Percentiles rank a stretch among this genome's conserved stretches.
Conservation (phyloP, 2,888 invertebrate species). For the Lepas anatifera region DNA sequence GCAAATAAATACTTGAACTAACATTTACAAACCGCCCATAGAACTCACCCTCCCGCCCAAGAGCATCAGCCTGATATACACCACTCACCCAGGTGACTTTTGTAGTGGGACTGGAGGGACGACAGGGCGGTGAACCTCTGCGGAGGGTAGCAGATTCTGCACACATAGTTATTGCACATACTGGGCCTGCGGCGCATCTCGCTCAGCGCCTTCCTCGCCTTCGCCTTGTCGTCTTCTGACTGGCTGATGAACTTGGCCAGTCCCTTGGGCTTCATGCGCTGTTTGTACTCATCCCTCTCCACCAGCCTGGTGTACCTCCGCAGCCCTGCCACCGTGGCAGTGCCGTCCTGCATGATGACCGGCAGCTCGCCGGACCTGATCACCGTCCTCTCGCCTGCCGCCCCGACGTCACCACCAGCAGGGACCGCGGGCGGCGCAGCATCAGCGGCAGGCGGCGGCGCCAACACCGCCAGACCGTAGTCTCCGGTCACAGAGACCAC, state of each 20-base stretch:
- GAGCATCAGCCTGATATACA: too few relatives aligned
- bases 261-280: slow-evolving; percentile 35
- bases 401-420: too few relatives aligned
- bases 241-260: slow-evolving; percentile 40
- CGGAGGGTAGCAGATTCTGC: slow-evolving; percentile 43
- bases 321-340: background rate
- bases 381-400: too few relatives aligned
- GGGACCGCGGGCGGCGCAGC: slow-evolving; percentile 16
- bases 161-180: slow-evolving; percentile 35
- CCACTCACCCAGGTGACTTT: slow-evolving; percentile 41
- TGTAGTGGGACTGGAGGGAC: slow-evolving; percentile 45
- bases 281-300: slow-evolving; percentile 27
- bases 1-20: background rate
- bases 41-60: too few relatives aligned
- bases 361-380: too few relatives aligned
- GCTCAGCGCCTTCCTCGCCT: slow-evolving; percentile 27
- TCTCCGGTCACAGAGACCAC: too few relatives aligned
- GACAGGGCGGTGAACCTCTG: slow-evolving; percentile 46
- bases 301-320: slow-evolving; percentile 17
- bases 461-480: too few relatives aligned
- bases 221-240: slow-evolving; percentile 26
- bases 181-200: slow-evolving; percentile 22
- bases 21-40: background rate
- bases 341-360: slow-evolving; percentile 7
- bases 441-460: background rate